Base-by-base conservation (phyloP, 2,888 invertebrate species). In the Helleia helle region DNA sequence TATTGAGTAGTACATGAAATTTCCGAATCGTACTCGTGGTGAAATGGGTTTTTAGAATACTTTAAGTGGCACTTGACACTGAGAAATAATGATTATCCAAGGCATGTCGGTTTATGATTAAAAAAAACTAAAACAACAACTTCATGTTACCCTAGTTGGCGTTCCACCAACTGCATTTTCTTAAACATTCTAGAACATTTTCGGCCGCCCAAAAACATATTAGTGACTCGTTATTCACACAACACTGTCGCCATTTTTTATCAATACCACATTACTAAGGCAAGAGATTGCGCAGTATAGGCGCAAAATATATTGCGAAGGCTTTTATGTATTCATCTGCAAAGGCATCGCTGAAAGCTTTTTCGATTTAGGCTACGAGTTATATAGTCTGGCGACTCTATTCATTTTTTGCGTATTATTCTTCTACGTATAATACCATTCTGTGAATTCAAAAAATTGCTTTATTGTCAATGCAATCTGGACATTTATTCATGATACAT, bases 321-420 rank as follows among this genome's bases (percentile, higher is more conserved):
- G 38, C 50, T 48, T 49, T 49, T 43, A 42, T 36, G 42, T 50
- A 50, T 52, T 52, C 48, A 47, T 50, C 43, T 42, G 42, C 38
- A 44, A 41, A 49, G 43, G 43, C 47, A 43, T 45, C 40, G 41
- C 47, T 46, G 46, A 49, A 52, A 48, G 47, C 49, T 47, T 54
- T 53, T 50, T 50, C 47, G 43, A 50, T 52, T 46, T 49, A 50
- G 50, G 44, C 46, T 50, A 43, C 41, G 41, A 47, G 44, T 50
- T 46, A 47, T 48, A 47, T 41, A 44, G 47, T 28, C 46, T 40
- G 22, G 41, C 41, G 28, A 47, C 40, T 38, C 41, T 43, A 38
- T 43, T 43, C 46, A 40, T 28, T 36, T 9, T 17, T 46, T 42
- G 41, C 41, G 40, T 42, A 40, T 48, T 49, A 46, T 43, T 41